These are phyloP conservation scores for Grallaria varia DNA, from an alignment of 2,113 vertebrate species.

Conservation along the genomic window DNA sequence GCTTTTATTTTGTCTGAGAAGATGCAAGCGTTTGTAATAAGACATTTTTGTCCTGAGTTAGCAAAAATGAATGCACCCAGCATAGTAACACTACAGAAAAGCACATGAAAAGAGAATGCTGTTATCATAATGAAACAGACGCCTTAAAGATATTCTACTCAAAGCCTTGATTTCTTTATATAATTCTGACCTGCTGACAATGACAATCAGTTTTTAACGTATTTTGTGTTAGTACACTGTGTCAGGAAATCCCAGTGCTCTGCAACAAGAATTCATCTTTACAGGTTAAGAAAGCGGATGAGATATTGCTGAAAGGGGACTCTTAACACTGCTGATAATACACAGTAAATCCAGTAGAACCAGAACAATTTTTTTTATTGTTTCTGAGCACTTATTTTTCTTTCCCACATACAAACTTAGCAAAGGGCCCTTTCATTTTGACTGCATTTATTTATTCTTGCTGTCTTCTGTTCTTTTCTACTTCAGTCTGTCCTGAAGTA, in stretches of 20 bases:
- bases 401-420: neutral
- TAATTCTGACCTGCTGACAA: neutral
- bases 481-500: neutral
- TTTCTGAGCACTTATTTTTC: neutral
- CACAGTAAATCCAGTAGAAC: neutral
- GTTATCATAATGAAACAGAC: neutral
- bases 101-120: neutral
- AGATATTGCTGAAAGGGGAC: neutral
- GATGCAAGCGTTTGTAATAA: neutral
- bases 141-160: neutral
- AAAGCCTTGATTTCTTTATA: neutral
- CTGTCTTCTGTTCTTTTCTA: neutral
- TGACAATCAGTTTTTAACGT: neutral
- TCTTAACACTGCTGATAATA: neutral
- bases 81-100: neutral
- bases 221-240: neutral
- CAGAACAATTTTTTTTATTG: neutral
- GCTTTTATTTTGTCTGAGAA: neutral
- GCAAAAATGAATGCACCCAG: neutral
- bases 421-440: neutral
- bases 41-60: neutral
- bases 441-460: neutral
- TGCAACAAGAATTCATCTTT: neutral
- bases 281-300: neutral
- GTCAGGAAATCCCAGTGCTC: neutral